Conservation (phyloP, 2,113 vertebrate species). For the Ctenodactylus gundi region DNA sequence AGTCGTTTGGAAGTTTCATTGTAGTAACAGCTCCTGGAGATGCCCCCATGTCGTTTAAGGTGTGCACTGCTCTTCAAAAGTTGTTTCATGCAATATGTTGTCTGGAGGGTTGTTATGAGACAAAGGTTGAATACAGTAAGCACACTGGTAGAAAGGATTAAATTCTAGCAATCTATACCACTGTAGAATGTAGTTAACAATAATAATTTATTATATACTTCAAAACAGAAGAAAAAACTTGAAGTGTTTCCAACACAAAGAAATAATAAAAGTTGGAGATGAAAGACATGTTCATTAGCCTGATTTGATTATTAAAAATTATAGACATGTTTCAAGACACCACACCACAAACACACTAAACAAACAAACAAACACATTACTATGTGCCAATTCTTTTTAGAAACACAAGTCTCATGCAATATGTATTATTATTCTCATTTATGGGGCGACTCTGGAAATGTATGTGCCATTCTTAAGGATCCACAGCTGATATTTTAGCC, state of each 20-base stretch:
- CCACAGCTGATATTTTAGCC: slow-evolving; percentile 1
- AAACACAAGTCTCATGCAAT: not conserved
- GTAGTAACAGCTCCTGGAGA: not conserved
- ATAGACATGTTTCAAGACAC: not conserved
- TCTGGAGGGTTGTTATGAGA: not conserved
- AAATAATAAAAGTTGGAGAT: not conserved
- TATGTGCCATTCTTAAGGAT: not conserved
- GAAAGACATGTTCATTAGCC: not conserved
- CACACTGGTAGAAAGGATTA: not conserved
- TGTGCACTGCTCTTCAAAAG: not conserved
- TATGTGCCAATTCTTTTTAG: not conserved
- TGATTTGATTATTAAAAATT: not conserved
- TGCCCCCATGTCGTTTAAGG: not conserved
- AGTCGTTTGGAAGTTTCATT: slow-evolving; percentile 11
- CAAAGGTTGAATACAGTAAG: not conserved
- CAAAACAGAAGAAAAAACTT: not conserved
- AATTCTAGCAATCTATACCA: too few species aligned
- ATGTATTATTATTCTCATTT: not conserved
- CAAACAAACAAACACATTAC: too few species aligned
- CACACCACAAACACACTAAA: too few species aligned
- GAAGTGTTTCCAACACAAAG: not conserved
- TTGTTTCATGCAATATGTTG: not conserved
- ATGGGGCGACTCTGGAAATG: not conserved
- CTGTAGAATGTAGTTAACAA: not conserved
- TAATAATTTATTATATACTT: not conserved